Conservation (phyloP, 2,113 vertebrate species). For the Eulemur rufifrons region DNA sequence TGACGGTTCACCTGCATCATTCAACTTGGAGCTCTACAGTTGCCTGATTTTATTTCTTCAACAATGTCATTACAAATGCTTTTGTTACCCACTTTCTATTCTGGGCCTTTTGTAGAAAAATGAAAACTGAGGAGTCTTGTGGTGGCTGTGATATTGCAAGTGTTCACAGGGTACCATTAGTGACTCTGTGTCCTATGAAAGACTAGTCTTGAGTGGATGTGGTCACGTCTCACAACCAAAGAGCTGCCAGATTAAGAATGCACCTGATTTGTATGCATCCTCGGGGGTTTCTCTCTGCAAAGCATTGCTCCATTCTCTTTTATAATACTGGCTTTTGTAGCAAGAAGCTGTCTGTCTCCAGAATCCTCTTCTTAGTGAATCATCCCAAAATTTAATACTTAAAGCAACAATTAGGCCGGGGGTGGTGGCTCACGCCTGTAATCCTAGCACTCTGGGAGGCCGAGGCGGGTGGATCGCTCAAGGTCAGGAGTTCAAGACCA, state of each 20-base stretch:
- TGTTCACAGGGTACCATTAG: not conserved
- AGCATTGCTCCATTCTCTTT: too few species aligned
- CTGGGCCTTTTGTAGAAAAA: not conserved
- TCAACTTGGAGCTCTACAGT: too few species aligned
- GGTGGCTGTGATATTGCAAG: rapidly evolving
- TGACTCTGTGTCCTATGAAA: not conserved
- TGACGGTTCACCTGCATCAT: not conserved
- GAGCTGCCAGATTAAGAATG: too few species aligned
- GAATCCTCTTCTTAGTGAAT: not conserved
- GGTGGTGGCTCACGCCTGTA: too few species aligned
- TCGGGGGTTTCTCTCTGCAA: not conserved
- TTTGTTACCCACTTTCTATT: not conserved
- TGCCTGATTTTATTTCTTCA: not conserved
- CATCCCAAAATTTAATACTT: not conserved
- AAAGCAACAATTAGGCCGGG: not conserved
- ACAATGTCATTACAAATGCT: not conserved
- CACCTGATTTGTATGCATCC: rapidly evolving
- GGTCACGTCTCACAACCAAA: not conserved
- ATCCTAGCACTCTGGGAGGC: too few species aligned
- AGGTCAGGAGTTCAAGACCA: too few species aligned
- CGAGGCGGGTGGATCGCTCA: too few species aligned
- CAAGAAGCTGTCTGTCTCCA: not conserved
- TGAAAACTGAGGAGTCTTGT: not conserved
- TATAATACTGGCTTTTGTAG: not conserved
- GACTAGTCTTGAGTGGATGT: not conserved